These are phyloP conservation scores for Andrena cerasifolii DNA, from an alignment of 1,140 invertebrate species.

Conservation along the genomic window DNA sequence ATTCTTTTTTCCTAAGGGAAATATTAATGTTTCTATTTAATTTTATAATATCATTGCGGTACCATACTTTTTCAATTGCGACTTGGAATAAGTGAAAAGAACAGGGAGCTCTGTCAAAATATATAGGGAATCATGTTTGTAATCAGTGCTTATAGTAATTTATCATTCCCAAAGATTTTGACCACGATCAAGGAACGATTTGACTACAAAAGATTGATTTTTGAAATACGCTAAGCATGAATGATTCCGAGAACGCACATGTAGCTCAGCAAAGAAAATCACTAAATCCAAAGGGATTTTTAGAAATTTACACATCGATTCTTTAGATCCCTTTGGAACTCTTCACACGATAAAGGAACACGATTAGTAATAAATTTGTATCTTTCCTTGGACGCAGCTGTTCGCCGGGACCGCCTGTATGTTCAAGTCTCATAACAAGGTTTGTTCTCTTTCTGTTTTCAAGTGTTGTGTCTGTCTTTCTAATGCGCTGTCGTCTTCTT, in stretches of 20 bases:
- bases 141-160: too few relatives aligned
- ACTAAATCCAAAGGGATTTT: constrained; percentile 42
- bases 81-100: too few relatives aligned
- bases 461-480: constrained; percentile 39
- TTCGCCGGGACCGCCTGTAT: constrained; percentile 82
- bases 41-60: too few relatives aligned
- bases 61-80: too few relatives aligned
- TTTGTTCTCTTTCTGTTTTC: constrained; percentile 70
- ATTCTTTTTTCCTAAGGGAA: too few relatives aligned
- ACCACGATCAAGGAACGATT: too few relatives aligned
- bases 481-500: constrained; percentile 29
- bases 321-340: constrained; percentile 32
- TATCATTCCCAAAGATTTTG: too few relatives aligned
- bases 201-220: too few relatives aligned
- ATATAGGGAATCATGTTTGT: too few relatives aligned
- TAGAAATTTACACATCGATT: too few relatives aligned
- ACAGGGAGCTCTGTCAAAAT: too few relatives aligned
- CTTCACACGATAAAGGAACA: background rate
- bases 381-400: constrained; percentile 79
- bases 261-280: background rate
- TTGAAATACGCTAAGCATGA: background rate
- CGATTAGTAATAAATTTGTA: constrained; percentile 64
- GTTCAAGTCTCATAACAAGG: constrained; percentile 82
- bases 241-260: background rate
- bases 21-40: too few relatives aligned